Percentiles rank a stretch among this genome's conserved stretches.
These are phyloP conservation scores for Hiodon tergisus DNA, from an alignment of 2,113 vertebrate species.

Conservation along the genomic window DNA sequence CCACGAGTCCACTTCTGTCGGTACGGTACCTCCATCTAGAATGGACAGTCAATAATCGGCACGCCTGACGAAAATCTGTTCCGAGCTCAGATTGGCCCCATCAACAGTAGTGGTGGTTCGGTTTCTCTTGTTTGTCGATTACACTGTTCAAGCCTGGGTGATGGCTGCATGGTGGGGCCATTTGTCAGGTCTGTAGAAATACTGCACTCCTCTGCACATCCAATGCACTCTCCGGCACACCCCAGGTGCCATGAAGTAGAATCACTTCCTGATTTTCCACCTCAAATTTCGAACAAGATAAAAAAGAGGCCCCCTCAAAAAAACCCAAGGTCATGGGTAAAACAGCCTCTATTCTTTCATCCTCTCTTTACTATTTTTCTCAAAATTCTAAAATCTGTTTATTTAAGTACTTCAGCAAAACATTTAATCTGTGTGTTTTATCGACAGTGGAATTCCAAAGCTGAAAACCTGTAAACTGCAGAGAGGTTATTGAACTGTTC, in stretches of 20 bases:
- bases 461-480: too few relatives aligned
- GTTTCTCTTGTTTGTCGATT: neutral
- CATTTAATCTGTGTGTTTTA: too few relatives aligned
- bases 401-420: too few relatives aligned
- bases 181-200: neutral
- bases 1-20: neutral
- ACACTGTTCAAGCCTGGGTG: neutral
- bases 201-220: constrained; percentile 14
- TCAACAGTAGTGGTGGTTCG: neutral
- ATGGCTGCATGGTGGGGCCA: constrained; percentile 8
- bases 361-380: too few relatives aligned
- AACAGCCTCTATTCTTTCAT: too few relatives aligned
- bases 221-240: constrained; percentile 21
- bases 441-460: too few relatives aligned
- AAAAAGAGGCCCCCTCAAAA: neutral
- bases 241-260: constrained; percentile 28
- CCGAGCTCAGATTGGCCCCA: neutral
- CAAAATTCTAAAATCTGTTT: too few relatives aligned
- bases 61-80: neutral
- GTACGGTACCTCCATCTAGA: neutral
- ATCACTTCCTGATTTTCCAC: neutral
- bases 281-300: too few relatives aligned
- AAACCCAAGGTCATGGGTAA: neutral
- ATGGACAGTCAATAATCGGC: neutral
- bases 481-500: too few relatives aligned